Conservation (phyloP, 2,797 vertebrate genomes). For the Cuculus canorus region DNA sequence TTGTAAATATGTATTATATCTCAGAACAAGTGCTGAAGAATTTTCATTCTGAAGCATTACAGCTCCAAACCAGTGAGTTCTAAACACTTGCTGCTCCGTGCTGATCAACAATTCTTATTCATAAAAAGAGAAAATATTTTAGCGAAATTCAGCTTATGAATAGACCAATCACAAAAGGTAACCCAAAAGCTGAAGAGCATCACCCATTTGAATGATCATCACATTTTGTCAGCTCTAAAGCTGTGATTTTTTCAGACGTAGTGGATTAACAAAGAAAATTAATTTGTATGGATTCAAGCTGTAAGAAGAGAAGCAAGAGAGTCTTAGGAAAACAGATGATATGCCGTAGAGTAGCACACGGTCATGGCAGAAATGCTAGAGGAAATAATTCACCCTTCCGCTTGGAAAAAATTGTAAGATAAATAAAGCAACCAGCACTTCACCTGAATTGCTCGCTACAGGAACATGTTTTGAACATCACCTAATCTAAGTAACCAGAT, state of each 20-base stretch:
- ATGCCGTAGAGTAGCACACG: neutral
- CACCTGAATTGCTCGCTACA: conserved; percentile 4
- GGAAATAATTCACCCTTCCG: conserved; percentile 39
- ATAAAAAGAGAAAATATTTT: neutral
- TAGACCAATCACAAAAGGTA: neutral
- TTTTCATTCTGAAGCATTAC: neutral
- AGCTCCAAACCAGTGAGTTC: neutral
- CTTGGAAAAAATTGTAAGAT: conserved; percentile 35
- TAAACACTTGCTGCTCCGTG: neutral
- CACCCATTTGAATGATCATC: neutral
- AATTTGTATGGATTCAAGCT: neutral
- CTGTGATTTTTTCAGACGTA: neutral
- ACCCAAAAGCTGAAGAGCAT: neutral
- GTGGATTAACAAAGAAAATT: neutral
- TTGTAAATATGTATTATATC: neutral
- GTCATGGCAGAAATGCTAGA: neutral
- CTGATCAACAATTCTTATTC: neutral
- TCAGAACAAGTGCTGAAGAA: neutral
- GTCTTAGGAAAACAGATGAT: neutral
- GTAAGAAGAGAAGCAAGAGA: neutral
- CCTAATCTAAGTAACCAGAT: conserved; percentile 30
- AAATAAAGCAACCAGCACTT: conserved; percentile 47
- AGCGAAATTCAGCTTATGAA: neutral
- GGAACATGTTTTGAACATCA: conserved; percentile 40
- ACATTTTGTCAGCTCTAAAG: neutral